Conservation (phyloP, 2,888 invertebrate species). For the Halictus ligatus region DNA sequence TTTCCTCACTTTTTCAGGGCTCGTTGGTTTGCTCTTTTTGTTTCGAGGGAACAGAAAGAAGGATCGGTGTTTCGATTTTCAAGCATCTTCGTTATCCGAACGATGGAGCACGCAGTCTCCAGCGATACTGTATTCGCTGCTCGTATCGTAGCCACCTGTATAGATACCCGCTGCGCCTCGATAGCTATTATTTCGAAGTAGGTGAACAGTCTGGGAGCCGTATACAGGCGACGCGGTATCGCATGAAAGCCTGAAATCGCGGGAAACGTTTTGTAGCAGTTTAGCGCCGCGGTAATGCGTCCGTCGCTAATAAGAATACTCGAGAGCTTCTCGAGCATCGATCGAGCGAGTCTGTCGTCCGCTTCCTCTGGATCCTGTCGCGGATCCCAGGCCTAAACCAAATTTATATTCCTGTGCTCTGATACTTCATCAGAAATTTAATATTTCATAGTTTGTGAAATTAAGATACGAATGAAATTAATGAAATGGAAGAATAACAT, state of each 20-base stretch:
- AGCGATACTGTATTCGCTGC: constrained; percentile 8
- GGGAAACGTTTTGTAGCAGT: constrained; percentile 36
- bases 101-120: background rate
- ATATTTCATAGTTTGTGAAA: too few species aligned
- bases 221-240: constrained; percentile 10
- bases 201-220: constrained; percentile 44
- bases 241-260: constrained; percentile 16
- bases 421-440: too few species aligned
- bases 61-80: background rate
- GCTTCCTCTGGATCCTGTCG: background rate
- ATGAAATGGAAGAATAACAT: too few species aligned
- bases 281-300: constrained; percentile 7
- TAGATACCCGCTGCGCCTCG: constrained; percentile 38
- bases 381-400: too few species aligned
- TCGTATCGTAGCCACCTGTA: constrained; percentile 25
- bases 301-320: constrained; percentile 18
- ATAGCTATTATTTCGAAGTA: constrained; percentile 57
- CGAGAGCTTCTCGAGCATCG: background rate
- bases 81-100: background rate
- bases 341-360: background rate
- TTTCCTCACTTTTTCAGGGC: background rate
- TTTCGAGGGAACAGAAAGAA: background rate
- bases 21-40: background rate
- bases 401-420: too few species aligned
- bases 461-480: too few species aligned